Evolutionary conservation across 2,888 invertebrate species (phyloP).

Genomic region (Drosophila eohydei): DNA sequence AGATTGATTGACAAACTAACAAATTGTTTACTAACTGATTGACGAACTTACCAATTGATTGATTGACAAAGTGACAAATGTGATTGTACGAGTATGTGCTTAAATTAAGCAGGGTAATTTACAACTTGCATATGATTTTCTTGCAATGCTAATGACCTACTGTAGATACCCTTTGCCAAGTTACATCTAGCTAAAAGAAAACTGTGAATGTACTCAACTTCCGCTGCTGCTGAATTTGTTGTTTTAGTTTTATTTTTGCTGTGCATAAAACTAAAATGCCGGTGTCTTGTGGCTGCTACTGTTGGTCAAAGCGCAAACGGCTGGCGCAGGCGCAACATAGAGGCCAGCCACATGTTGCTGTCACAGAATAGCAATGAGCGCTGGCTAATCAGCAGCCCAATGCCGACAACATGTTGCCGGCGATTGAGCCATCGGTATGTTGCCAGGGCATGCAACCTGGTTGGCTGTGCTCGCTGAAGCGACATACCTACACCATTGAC

Average conservation of each 20-base stretch:
- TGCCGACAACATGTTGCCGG: conserved; percentile 42
- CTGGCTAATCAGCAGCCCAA: conserved; percentile 15
- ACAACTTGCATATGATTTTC: not conserved
- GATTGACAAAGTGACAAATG: too few relatives aligned
- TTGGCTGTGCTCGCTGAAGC: conserved; percentile 60
- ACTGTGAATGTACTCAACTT: conserved; percentile 42
- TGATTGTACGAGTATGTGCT: too few relatives aligned
- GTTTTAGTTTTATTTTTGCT: conserved; percentile 5
- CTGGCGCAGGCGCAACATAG: conserved; percentile 61
- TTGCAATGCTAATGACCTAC: not conserved
- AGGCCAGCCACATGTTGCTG: conserved; percentile 45
- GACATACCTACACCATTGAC: conserved; percentile 2
- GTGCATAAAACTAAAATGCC: conserved; percentile 9
- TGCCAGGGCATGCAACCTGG: conserved; percentile 46
- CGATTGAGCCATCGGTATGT: conserved; percentile 30
- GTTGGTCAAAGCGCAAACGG: conserved; percentile 21
- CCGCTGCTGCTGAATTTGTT: conserved; percentile 20
- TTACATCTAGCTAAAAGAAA: conserved; percentile 17
- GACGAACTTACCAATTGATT: not conserved
- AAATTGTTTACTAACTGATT: not conserved
- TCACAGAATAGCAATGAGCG: not conserved
- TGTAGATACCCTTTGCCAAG: not conserved
- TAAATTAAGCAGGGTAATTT: too few relatives aligned
- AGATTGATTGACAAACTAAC: not conserved
- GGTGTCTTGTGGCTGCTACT: not conserved